Percentiles rank a stretch among this genome's conserved stretches.
phyloP scores from a whole-genome alignment of 2,888 invertebrate species.

The Diarsia dahlii region DNA sequence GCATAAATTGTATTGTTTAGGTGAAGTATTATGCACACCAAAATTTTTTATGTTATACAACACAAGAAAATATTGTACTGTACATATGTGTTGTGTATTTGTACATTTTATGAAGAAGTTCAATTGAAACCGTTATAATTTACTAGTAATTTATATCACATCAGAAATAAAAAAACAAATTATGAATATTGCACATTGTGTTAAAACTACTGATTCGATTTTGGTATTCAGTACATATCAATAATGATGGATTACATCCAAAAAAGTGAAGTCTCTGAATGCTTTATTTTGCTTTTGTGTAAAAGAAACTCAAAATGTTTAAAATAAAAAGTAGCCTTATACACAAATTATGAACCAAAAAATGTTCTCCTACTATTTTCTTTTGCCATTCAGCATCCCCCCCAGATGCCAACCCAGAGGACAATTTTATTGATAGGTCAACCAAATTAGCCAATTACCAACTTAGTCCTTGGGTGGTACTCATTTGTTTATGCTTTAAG shows the following conservation, averaged over 20 bases:
- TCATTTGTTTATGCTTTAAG: too few relatives aligned
- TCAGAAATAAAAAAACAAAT: neutral
- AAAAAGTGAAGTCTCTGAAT: neutral
- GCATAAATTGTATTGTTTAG: neutral
- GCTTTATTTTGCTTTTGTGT: neutral
- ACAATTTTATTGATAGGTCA: too few relatives aligned
- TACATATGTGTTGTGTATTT: too few relatives aligned
- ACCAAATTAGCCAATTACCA: too few relatives aligned
- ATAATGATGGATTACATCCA: neutral
- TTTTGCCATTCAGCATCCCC: neutral
- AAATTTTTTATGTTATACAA: neutral
- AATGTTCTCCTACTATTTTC: neutral
- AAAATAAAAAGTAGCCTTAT: neutral
- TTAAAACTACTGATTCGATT: too few relatives aligned
- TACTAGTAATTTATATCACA: neutral
- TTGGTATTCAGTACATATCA: too few relatives aligned
- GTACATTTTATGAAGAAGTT: too few relatives aligned
- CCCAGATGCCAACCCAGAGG: too few relatives aligned
- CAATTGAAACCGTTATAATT: neutral
- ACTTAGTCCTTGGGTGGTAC: too few relatives aligned
- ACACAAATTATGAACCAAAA: neutral
- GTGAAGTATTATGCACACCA: neutral
- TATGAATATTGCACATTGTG: too few relatives aligned
- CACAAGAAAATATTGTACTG: too few relatives aligned
- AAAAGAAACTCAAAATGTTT: neutral